Evolutionary conservation across 2,113 vertebrate species (phyloP).

Genomic region (Oncorhynchus tshawytscha): DNA sequence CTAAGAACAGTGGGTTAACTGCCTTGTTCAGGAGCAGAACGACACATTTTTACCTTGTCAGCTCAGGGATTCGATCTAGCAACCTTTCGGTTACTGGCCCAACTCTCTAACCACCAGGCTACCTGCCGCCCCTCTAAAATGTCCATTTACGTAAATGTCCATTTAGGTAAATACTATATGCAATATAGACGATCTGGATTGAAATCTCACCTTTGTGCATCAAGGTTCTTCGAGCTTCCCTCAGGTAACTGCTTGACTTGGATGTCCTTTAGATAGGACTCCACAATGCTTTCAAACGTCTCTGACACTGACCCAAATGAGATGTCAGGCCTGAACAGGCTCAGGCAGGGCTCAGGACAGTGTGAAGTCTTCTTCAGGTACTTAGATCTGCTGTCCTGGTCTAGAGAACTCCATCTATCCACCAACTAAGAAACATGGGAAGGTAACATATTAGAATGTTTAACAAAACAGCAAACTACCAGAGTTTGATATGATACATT

Average conservation of each 20-base stretch:
- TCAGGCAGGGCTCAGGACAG: conserved; percentile 87
- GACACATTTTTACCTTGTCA: too few relatives aligned
- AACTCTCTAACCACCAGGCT: too few relatives aligned
- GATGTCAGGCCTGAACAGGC: conserved; percentile 82
- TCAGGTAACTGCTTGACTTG: conserved; percentile 36
- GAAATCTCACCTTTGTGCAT: conserved; percentile 75
- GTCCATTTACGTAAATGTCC: too few relatives aligned
- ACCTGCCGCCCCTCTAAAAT: too few relatives aligned
- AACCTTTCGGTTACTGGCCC: too few relatives aligned
- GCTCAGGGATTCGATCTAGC: too few relatives aligned
- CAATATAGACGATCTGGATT: too few relatives aligned
- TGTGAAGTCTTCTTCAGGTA: conserved; percentile 77
- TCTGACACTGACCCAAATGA: conserved; percentile 92
- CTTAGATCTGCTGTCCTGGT: conserved; percentile 71
- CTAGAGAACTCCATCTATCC: conserved; percentile 81
- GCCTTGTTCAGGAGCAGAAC: too few relatives aligned
- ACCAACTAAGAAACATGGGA: conserved; percentile 70
- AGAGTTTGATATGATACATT: not conserved
- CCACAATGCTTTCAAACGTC: conserved; percentile 80
- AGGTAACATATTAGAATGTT: not conserved
- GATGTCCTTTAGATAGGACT: conserved; percentile 72
- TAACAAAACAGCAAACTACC: not conserved
- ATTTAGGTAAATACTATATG: too few relatives aligned
- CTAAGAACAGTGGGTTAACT: too few relatives aligned
- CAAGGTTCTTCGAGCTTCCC: conserved; percentile 32